Conservation (phyloP, 2,113 vertebrate species). For the Neolamprologus fasciatus region DNA sequence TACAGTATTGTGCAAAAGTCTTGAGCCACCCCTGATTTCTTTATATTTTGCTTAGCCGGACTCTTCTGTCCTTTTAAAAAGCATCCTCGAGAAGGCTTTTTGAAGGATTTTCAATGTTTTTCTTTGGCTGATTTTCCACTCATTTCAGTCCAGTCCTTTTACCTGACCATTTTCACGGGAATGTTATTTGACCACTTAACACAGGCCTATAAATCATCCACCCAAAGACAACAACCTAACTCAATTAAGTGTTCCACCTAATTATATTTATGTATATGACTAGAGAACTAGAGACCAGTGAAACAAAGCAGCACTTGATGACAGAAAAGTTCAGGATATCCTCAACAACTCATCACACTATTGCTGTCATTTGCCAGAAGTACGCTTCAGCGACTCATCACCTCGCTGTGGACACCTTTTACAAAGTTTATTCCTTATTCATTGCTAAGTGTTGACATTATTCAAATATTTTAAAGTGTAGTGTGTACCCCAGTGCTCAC, state of each 20-base stretch:
- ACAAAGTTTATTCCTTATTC: neutral
- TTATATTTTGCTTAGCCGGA: neutral
- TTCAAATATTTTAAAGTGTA: neutral
- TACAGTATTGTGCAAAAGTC: neutral
- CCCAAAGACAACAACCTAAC: neutral
- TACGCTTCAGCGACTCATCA: neutral
- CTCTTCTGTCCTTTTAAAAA: neutral
- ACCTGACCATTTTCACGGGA: neutral
- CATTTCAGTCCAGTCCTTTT: neutral
- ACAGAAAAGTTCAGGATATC: neutral
- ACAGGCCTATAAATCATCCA: neutral
- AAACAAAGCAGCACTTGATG: neutral
- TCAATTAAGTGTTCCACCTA: neutral
- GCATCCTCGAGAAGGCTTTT: neutral
- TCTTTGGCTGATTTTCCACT: neutral
- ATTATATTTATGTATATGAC: neutral
- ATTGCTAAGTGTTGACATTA: neutral
- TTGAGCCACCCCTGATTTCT: neutral
- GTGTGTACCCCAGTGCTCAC: neutral
- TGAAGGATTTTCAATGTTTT: neutral
- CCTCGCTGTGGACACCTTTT: neutral
- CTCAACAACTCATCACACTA: neutral
- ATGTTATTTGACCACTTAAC: neutral
- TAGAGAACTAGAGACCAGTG: neutral
- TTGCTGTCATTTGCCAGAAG: neutral